Evolutionary conservation across 2,888 invertebrate genomes (phyloP), one percentile per base, ranked within the genome.

Genomic region (Agapostemon virescens): DNA sequence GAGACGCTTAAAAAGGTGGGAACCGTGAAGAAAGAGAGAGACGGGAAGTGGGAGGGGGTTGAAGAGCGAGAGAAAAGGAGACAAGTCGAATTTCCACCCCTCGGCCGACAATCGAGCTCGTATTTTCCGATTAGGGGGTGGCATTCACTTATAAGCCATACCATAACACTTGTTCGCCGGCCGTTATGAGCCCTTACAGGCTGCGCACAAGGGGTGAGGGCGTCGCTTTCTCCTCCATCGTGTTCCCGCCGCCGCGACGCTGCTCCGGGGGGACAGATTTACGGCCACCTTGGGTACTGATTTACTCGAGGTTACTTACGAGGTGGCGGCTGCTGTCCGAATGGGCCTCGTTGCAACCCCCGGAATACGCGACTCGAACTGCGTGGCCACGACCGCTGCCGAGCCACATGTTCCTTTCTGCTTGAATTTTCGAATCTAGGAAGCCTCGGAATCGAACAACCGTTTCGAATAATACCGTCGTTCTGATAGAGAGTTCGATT

Each of bases 81-180:
- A 61, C 6, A 36, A 45, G 30, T 20, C 42, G 58, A 69, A 58
- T 82, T 84, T 84, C 83, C 84, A 87, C 89, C 88, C 36, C 89
- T 88, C 85, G 87, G 71, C 42, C 89, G 89, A 91, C 91, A 92
- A 92, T 92, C 91, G 91, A 85, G 92, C 90, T 90, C 92, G 92
- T 92, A 92, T 92, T 92, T 92, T 91, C 90, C 91, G 92, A 92
- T 92, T 92, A 92, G 92, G 91, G 91, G 90, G 90, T 90, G 90
- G 92, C 92, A 92, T 92, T 92, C 92, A 92, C 92, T 92, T 92
- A 92, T 92, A 92, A 91, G 91, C 92, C 91, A 90, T 92, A 90
- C 90, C 90, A 92, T 92, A 92, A 92, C 92, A 92, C 92, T 92
- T 92, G 92, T 92, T 90, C 91, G 88, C 81, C 90, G 84, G 87